These are phyloP conservation scores for Brevipalpus yothersi DNA, from an alignment of 1,140 invertebrate genomes.

Conservation along the genomic window DNA sequence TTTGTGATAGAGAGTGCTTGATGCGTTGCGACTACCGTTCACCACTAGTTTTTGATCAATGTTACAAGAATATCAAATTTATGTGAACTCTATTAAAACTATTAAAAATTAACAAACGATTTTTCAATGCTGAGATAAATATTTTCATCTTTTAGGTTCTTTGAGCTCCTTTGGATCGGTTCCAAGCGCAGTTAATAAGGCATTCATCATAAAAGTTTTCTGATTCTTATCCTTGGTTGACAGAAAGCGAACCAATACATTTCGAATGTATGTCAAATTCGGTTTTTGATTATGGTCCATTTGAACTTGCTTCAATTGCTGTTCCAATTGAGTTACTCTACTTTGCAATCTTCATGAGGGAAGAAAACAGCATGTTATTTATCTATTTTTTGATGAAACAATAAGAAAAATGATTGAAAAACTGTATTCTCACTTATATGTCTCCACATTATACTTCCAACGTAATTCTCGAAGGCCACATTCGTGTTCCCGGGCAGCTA, in stretches of 20 bases:
- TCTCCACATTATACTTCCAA: slow-evolving; percentile 9
- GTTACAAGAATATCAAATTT: too few relatives aligned
- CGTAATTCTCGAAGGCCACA: slow-evolving; percentile 7
- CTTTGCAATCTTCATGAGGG: slow-evolving; percentile 1
- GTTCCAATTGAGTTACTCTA: slow-evolving; percentile 4
- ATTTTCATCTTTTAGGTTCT: neutral
- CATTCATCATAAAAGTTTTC: slow-evolving; percentile 10
- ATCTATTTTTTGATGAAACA: neutral
- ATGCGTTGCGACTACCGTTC: too few relatives aligned
- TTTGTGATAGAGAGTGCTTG: too few relatives aligned
- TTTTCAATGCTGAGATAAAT: neutral
- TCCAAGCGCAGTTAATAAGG: slow-evolving; percentile 2
- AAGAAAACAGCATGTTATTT: neutral
- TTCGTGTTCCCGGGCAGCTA: slow-evolving; percentile 5
- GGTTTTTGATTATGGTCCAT: neutral
- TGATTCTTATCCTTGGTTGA: slow-evolving; percentile 10
- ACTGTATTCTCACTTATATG: slow-evolving; percentile 1
- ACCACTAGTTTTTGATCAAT: too few relatives aligned
- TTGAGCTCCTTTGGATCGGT: neutral
- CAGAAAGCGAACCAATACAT: slow-evolving; percentile 8
- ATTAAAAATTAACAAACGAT: too few relatives aligned
- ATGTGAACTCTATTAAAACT: too few relatives aligned
- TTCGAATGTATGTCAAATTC: slow-evolving; percentile 9
- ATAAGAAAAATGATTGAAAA: neutral
- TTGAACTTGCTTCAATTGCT: neutral